Conservation (phyloP, 1,140 invertebrate species). For the Holotrichia oblita region DNA sequence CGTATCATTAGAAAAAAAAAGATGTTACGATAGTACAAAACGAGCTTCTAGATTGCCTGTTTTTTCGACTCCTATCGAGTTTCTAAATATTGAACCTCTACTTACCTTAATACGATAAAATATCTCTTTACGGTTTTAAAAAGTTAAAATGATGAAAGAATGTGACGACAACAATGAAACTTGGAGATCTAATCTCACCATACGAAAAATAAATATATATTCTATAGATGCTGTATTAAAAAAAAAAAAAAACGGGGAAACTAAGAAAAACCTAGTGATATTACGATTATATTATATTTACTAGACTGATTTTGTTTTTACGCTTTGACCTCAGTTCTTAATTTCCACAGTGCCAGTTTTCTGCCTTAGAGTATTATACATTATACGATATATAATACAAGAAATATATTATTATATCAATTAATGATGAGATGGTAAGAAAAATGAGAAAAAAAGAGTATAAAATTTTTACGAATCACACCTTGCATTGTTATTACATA, state of each 20-base stretch:
- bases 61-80: constrained; percentile 7
- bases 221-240: too few species aligned
- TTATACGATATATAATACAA: constrained; percentile 36
- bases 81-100: neutral
- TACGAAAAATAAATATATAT: too few species aligned
- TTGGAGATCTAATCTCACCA: neutral
- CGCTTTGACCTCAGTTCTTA: constrained; percentile 4
- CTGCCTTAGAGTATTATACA: constrained; percentile 35
- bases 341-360: constrained; percentile 29
- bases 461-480: constrained; percentile 32
- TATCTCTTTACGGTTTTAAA: neutral
- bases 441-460: neutral
- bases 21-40: constrained; percentile 12
- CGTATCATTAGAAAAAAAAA: neutral
- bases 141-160: neutral
- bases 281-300: constrained; percentile 21
- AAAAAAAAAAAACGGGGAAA: neutral
- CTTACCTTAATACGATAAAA: neutral
- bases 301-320: constrained; percentile 36
- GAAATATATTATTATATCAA: constrained; percentile 27
- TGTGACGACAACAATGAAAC: neutral
- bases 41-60: constrained; percentile 11
- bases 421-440: neutral
- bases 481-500: neutral
- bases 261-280: constrained; percentile 5